Conservation (phyloP, 1,140 invertebrate genomes). For the Cydia fagiglandana region DNA sequence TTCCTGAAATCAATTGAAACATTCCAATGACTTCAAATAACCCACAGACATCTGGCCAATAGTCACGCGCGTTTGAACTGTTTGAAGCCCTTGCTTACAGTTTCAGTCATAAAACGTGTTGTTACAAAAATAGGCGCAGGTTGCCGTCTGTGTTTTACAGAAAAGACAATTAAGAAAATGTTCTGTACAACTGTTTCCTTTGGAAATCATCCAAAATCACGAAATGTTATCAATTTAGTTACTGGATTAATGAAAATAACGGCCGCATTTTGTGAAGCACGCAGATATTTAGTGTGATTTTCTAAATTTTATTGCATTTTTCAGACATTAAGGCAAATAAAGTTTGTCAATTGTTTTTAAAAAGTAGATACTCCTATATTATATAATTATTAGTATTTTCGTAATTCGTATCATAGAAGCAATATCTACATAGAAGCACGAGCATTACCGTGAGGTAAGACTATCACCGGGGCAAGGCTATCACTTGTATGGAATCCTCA, state of each 20-base stretch:
- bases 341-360: too few species aligned
- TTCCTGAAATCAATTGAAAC: constrained; percentile 10
- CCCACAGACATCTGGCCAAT: neutral
- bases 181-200: constrained; percentile 61
- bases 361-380: too few species aligned
- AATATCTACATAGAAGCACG: too few species aligned
- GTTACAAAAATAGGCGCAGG: constrained; percentile 59
- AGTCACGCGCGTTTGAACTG: neutral
- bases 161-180: constrained; percentile 72
- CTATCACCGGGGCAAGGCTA: too few species aligned
- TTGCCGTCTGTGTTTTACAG: constrained; percentile 60
- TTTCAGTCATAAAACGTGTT: constrained; percentile 41
- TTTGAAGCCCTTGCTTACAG: constrained; percentile 38
- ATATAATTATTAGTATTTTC: too few species aligned
- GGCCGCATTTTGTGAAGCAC: constrained; percentile 8
- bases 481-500: too few species aligned
- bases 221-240: constrained; percentile 61
- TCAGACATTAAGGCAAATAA: too few species aligned
- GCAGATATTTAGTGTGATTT: constrained; percentile 1
- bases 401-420: too few species aligned
- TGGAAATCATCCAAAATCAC: constrained; percentile 70
- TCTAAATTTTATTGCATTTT: too few species aligned
- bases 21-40: neutral
- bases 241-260: constrained; percentile 67
- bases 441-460: too few species aligned